A percentile compares a stretch with the other conserved stretches of the same genome.
These are phyloP conservation scores for Pelobates fuscus DNA, from an alignment of 2,113 vertebrate species.

Conservation along the genomic window DNA sequence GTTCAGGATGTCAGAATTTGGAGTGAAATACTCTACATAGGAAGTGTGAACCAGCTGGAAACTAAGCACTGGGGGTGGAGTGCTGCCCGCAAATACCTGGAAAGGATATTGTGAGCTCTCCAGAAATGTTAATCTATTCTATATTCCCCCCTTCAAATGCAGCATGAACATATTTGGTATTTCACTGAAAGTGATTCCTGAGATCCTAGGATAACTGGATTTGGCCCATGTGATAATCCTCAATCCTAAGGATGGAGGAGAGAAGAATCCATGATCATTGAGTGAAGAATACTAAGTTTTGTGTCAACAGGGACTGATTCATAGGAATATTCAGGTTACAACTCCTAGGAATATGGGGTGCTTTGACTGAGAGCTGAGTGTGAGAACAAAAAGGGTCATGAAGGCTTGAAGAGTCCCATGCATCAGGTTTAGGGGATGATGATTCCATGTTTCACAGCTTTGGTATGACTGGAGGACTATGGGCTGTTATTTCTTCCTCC, in stretches of 20 bases:
- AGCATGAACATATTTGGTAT: constrained; percentile 90
- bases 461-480: constrained; percentile 10
- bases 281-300: constrained; percentile 71
- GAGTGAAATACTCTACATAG: constrained; percentile 83
- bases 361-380: neutral
- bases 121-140: constrained; percentile 84
- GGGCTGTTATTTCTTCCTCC: constrained; percentile 22
- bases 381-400: neutral
- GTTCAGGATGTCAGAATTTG: constrained; percentile 82
- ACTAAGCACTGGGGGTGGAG: constrained; percentile 84
- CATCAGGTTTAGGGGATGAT: neutral
- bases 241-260: constrained; percentile 59
- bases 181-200: constrained; percentile 87
- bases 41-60: constrained; percentile 82
- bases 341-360: neutral
- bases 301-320: constrained; percentile 81
- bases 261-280: constrained; percentile 72
- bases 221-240: constrained; percentile 88
- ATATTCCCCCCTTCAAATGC: constrained; percentile 85
- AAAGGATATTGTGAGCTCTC: constrained; percentile 96
- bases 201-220: constrained; percentile 85
- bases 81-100: constrained; percentile 82
- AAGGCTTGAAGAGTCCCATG: neutral
- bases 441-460: neutral
- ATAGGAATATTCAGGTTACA: constrained; percentile 69